These are phyloP conservation scores for Ochlodes sylvanus DNA, from an alignment of 2,888 invertebrate species.

Conservation along the genomic window DNA sequence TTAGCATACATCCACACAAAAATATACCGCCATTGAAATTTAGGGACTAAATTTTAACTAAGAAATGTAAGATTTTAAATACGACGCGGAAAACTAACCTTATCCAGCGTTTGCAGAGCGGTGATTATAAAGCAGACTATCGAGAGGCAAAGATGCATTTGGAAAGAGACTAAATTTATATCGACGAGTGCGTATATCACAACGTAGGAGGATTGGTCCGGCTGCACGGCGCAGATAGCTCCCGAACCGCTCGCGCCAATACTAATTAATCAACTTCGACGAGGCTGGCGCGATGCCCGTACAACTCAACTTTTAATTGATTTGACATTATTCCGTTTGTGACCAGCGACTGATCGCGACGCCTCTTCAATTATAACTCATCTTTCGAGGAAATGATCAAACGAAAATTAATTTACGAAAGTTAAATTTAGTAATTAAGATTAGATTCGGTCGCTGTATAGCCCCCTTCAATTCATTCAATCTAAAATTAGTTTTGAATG, in stretches of 20 bases:
- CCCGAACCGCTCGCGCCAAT: slow-evolving; percentile 56
- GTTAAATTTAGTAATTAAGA: slow-evolving; percentile 75
- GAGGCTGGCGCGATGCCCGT: slow-evolving; percentile 59
- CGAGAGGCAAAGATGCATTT: slow-evolving; percentile 12
- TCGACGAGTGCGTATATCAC: slow-evolving; percentile 36
- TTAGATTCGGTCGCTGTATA: slow-evolving; percentile 51
- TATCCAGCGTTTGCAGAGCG: background rate
- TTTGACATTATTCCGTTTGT: slow-evolving; percentile 82
- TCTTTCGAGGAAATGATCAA: slow-evolving; percentile 77
- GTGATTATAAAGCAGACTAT: background rate
- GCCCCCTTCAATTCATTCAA: slow-evolving; percentile 45
- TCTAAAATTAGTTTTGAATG: slow-evolving; percentile 11
- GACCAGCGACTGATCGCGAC: slow-evolving; percentile 67
- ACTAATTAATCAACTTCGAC: slow-evolving; percentile 76
- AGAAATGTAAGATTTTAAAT: too few species aligned
- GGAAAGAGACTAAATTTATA: slow-evolving; percentile 32
- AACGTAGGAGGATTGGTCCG: slow-evolving; percentile 33
- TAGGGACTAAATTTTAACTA: too few species aligned
- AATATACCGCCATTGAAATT: too few species aligned
- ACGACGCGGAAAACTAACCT: too few species aligned
- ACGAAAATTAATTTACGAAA: slow-evolving; percentile 79
- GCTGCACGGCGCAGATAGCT: slow-evolving; percentile 42
- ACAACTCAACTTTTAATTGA: slow-evolving; percentile 82
- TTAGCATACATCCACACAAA: too few species aligned
- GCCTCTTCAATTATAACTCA: slow-evolving; percentile 79